Base-by-base conservation (phyloP, 2,113 vertebrate genomes). In the Gymnocephalus cernua region DNA sequence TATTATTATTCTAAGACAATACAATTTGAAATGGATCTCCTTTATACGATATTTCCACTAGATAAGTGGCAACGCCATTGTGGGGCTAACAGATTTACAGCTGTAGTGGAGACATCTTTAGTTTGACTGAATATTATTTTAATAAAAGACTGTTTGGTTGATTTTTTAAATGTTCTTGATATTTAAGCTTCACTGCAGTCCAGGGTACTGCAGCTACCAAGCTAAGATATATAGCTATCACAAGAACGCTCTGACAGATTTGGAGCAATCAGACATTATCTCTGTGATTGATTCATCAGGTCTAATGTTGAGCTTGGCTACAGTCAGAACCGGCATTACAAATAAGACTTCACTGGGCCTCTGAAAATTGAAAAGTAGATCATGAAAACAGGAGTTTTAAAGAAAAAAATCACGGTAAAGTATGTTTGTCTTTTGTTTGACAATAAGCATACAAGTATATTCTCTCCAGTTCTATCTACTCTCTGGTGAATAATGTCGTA, bases 211-310 rank as follows among this genome's bases (percentile, higher is more conserved):
- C 16, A 65, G 74, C 80, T 44, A 44, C n/a, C 29, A 14, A 12
- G 44, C 35, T 54, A 18, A 23, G 51, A 45, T 18, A 44, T 56
- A 23, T 23, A 45, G 14, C 53, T 53, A 14, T 54, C 69, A 14
- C 62, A 70, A 21, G 47, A 47, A 48, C 1, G 1, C n/a, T 68
- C 47, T 32, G 64, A 51, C 50, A 35, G 48, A 21, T 51, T 23
- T 62, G 45, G 44, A 58, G 51, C 21, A 66, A 64, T 85, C 65
- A 75, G 71, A 51, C 57, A 48, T 35, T 65, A 76, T 57, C 77
- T 62, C 29, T 45, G 48, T 45, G 58, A 76, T 66, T 12, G 59
- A 70, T 80, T 70, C 41, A 48, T 58, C 59, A 35, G 32, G 45
- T 71, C 58, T 59, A n/a, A 70, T 35, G n/a, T 56, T 73, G 48